Evolutionary conservation across 1,140 invertebrate species (phyloP).

Genomic region (Trypoxylus dichotomus): DNA sequence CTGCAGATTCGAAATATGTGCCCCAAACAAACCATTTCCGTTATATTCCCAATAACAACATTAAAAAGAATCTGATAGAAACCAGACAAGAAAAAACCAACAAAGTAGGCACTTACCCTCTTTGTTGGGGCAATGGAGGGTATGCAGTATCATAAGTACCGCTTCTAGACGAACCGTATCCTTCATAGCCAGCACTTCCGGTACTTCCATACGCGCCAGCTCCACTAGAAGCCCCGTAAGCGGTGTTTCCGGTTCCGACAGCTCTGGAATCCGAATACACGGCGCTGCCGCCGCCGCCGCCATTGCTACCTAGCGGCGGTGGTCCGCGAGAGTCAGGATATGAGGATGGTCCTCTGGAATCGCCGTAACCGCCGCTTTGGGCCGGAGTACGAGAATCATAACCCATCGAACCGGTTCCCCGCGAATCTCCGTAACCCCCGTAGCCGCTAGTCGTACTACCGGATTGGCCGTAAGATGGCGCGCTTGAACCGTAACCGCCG

Average conservation of each 20-base stretch:
- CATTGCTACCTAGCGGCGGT: neutral
- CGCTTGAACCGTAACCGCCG: neutral
- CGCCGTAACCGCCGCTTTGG: slow-evolving; percentile 34
- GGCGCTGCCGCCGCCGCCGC: slow-evolving; percentile 12
- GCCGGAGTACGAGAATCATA: slow-evolving; percentile 3
- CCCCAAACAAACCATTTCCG: no score
- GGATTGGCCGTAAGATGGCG: neutral
- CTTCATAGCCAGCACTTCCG: slow-evolving; percentile 26
- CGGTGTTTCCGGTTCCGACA: neutral
- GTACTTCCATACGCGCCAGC: slow-evolving; percentile 34
- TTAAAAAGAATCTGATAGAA: no score
- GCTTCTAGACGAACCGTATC: slow-evolving; percentile 33
- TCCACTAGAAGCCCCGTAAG: neutral
- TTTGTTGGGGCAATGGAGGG: slow-evolving; percentile 49
- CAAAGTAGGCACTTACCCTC: slow-evolving; percentile 45
- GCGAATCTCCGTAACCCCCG: slow-evolving; percentile 39
- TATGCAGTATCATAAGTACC: slow-evolving; percentile 45
- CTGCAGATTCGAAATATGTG: no score
- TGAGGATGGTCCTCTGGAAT: slow-evolving; percentile 31
- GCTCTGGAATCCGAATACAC: slow-evolving; percentile 32
- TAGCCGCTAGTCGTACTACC: neutral
- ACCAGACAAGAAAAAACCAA: neutral
- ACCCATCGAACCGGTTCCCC: neutral
- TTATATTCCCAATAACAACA: no score
- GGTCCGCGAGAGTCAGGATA: slow-evolving; percentile 32